Evolutionary conservation across 2,888 invertebrate genomes (phyloP).

Genomic region (Pristionchus fissidentatus): DNA sequence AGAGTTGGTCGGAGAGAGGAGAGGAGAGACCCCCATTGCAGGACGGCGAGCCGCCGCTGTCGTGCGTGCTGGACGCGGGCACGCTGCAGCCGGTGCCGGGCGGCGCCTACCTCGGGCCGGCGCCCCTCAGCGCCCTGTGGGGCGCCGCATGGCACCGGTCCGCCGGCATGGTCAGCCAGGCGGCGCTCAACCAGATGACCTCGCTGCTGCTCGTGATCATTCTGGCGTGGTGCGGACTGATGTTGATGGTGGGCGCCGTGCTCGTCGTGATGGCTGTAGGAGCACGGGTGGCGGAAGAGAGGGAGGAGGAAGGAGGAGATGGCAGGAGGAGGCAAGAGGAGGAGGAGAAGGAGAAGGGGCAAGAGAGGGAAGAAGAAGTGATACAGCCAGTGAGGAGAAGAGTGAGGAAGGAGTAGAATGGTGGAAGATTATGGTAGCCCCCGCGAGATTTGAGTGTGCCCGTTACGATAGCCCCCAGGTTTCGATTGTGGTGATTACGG

Average conservation of each 20-base stretch:
- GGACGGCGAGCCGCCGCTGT: constrained; percentile 49
- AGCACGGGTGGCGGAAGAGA: constrained; percentile 44
- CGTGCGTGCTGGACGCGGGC: constrained; percentile 59
- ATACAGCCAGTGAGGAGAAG: neutral
- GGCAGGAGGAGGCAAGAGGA: neutral
- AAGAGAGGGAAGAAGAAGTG: neutral
- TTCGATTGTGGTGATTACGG: no score
- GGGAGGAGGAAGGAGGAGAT: neutral
- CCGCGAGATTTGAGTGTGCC: no score
- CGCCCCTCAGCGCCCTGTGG: neutral
- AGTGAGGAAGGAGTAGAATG: constrained; percentile 1
- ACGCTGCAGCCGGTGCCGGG: constrained; percentile 7
- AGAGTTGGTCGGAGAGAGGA: no score
- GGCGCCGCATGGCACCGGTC: neutral
- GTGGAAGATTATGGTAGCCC: no score
- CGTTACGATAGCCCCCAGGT: no score
- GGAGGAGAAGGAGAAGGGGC: constrained; percentile 16
- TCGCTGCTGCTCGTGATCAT: constrained; percentile 57
- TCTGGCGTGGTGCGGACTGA: constrained; percentile 56
- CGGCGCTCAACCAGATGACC: constrained; percentile 52
- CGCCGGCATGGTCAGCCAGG: neutral
- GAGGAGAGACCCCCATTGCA: constrained; percentile 33
- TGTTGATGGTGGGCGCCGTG: constrained; percentile 51
- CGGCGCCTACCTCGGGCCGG: constrained; percentile 7
- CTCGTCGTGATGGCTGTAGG: constrained; percentile 46